Evolutionary conservation across 1,140 invertebrate genomes (phyloP).

Genomic region (Trachymyrmex septentrionalis): DNA sequence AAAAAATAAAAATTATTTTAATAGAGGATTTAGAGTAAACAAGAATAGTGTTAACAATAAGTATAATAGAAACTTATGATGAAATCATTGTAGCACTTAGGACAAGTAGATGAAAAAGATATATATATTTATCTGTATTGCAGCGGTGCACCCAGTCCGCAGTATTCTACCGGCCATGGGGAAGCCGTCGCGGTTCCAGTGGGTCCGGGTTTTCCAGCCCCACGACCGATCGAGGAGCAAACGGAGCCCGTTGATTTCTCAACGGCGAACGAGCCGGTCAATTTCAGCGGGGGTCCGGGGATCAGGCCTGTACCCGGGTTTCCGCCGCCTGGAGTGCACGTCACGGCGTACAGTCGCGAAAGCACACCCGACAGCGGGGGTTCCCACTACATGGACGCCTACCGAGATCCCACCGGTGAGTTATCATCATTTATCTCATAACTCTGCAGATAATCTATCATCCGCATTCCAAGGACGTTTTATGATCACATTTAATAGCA

Average conservation of each 20-base stretch:
- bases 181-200: conserved; percentile 86
- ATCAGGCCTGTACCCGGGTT: conserved; percentile 87
- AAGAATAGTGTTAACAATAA: no score
- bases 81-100: background rate
- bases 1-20: background rate
- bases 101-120: background rate
- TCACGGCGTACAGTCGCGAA: conserved; percentile 91
- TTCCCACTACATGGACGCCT: conserved; percentile 94
- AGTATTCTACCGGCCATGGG: conserved; percentile 87
- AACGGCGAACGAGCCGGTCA: conserved; percentile 89
- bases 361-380: conserved; percentile 94
- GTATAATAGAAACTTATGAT: background rate
- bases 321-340: conserved; percentile 86
- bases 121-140: conserved; percentile 27
- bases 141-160: conserved; percentile 89
- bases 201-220: conserved; percentile 84
- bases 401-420: conserved; percentile 93
- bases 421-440: conserved; percentile 74
- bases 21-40: background rate
- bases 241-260: conserved; percentile 91
- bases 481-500: background rate
- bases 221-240: conserved; percentile 88
- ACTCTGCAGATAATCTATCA: conserved; percentile 26
- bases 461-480: conserved; percentile 26
- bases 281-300: conserved; percentile 88